Base-by-base conservation (phyloP, 2,888 invertebrate species). In the Microctonus brassicae region DNA sequence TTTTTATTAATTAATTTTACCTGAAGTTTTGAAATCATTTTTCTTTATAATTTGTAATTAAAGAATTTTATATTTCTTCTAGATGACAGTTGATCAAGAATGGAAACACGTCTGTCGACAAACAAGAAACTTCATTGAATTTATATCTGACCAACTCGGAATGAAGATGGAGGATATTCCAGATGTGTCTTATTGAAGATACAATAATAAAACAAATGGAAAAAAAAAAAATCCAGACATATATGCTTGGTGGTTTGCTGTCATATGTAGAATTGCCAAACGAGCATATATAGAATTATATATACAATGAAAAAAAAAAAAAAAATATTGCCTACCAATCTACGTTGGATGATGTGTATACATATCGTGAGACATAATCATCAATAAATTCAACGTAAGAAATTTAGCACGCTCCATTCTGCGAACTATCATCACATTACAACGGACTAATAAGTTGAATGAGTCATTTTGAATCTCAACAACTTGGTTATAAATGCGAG, bases 141-240 rank as follows among this genome's bases (percentile, higher is more conserved):
- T 71, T 75, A 70, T 75, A 75, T 73, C 71, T 62, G 24, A 29
- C 29, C 53, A 52, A 34, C 29, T 34, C 66, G 53, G 47, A 11
- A 58, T 42, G 34, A 58, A n/a, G 7, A 47, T 6, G 57, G 42
- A 36, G 53, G 58, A 70, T 65, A 39, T 17, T 47, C 39, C 72
- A 70, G 64, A 61, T 73, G 73, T 26, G 61, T 22, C 17, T 52
- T 36, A 29, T 10, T 17, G 52, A 29, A 63, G 39, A 34, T 20
- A 33, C 9, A 24, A n/a, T 39, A 6, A 39, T n/a, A 39, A 24
- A 1, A 52, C 3, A n/a, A n/a, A 52, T n/a, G n/a, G 39, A n/a
- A 55, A 20, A 10, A 26, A 10, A 26, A 34, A n/a, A 33, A 33
- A 33, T 7, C 24, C 39, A 24, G 42, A 34, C 29, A 24, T n/a